phyloP scores from a whole-genome alignment of 2,113 vertebrate species.

The Notarius quadriscutis region DNA sequence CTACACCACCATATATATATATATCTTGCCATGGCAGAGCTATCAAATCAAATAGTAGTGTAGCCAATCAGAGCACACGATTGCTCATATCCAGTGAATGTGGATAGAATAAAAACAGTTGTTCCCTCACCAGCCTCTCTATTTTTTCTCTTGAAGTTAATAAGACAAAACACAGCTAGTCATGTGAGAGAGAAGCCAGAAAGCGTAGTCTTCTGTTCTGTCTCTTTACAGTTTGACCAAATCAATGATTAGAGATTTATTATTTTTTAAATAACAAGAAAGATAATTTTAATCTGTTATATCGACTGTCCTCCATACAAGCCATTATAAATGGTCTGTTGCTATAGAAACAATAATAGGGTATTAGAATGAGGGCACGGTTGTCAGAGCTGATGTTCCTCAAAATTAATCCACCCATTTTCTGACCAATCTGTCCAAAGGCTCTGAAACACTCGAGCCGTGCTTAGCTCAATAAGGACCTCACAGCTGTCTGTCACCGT shows the following conservation, averaged over 20 bases:
- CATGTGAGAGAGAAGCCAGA: background rate
- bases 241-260: background rate
- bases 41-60: too few species aligned
- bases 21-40: too few species aligned
- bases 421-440: constrained; percentile 1
- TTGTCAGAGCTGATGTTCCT: background rate
- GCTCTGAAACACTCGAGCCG: constrained; percentile 28
- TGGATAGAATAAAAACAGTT: background rate
- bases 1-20: too few species aligned
- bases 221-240: background rate
- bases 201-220: background rate
- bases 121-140: background rate
- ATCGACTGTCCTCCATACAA: background rate
- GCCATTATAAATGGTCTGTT: background rate
- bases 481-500: constrained; percentile 26
- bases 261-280: background rate
- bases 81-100: too few species aligned
- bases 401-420: background rate
- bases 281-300: background rate
- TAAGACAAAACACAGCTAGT: background rate
- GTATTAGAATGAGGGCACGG: background rate
- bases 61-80: too few species aligned
- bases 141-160: background rate
- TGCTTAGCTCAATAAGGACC: constrained; percentile 56
- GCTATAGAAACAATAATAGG: background rate